Base-by-base conservation (phyloP, 2,888 invertebrate genomes). In the Nemotelus pantherinus region DNA sequence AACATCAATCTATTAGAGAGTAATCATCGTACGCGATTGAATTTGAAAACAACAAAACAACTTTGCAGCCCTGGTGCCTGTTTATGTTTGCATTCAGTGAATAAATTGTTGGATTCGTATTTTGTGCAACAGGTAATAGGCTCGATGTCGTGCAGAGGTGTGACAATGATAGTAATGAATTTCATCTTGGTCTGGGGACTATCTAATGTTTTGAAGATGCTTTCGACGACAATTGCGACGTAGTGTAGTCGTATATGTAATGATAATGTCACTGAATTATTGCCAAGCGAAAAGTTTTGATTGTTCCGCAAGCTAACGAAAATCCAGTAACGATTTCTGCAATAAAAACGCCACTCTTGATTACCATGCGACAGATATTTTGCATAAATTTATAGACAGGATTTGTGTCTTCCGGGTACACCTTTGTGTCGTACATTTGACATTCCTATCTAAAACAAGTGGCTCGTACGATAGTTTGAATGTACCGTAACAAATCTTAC, bases 321-420 rank as follows among this genome's bases (percentile, higher is more conserved):
- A 74, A 74, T 63, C 48, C 41, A 74, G 25, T 25, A 25, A 25
- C 25, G 25, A 25, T 25, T 25, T 25, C 25, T 60, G 48, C 25
- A 41, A 74, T 74, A 74, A 74, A 74, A 74, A 74, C 63, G 74
- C 63, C 74, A 74, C 60, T 60, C 63, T 74, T 63, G 74, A 60
- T 48, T 74, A 48, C 48, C 60, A 63, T 50, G 47, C 48, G 50
- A 48, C 67, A 50, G 6, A 68, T 68, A 48, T 47, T 50, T 25
- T 44, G 39, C 48, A 68, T 68, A 48, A 68, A 60, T 60, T 60
- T 60, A 7, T 60, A 60, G 60, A 48, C 47, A 3, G 7, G 25
- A 9, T 48, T 9, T 47, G 50, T 25, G 39, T 50, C 41, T 68
- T 68, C 67, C 67, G 67, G 67, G 48, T 68, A 68, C 67, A 44